Evolutionary conservation across 2,888 invertebrate genomes (phyloP), one percentile per base, ranked within the genome.

Genomic region (Kryphioiulus occultus): DNA sequence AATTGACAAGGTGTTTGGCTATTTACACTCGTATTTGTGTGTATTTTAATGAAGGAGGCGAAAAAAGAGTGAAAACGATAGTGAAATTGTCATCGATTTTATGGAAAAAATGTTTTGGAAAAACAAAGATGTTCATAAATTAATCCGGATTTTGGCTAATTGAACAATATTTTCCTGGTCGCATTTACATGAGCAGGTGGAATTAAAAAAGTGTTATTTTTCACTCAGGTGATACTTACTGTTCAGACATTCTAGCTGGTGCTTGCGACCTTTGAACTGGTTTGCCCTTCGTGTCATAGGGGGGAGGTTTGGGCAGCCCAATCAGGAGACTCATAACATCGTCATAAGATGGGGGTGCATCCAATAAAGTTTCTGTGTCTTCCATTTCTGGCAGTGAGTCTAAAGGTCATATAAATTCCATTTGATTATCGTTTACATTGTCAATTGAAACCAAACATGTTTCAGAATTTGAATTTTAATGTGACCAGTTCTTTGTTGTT

Each of bases 311-410:
- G 26, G 68, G 68, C 68, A 68, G 26, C 12, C 68, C 68, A 9
- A 68, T 68, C 26, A 68, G 68, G 12, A 68, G 68, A 68, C 68
- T 68, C 68, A 68, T 68, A 12, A 68, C 68, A 15, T 68, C 68
- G 12, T 68, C 68, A 26, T 68, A 68, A 0, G 68, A 68, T 26
- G 68, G 68, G 5, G 68, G 68, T 12, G 68, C 68, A 26, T 68
- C 68, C 68, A 68, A n/a, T 68, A 68, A 26, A 26, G 68, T 68
- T 26, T 68, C 68, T 26, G 10, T 68, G 68, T 68, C 68, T 26
- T 68, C 68, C 1, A 68, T 26, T 1, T 68, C 68, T 12, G 68
- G n/a, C 26, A 68, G 68, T 68, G 68, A n/a, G 26, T 68, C 68
- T 68, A 68, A 15, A 68, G 26, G 68, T 26, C 26, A 26, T 10